phyloP scores from a whole-genome alignment of 2,113 vertebrate species.

The Bubo bubo region DNA sequence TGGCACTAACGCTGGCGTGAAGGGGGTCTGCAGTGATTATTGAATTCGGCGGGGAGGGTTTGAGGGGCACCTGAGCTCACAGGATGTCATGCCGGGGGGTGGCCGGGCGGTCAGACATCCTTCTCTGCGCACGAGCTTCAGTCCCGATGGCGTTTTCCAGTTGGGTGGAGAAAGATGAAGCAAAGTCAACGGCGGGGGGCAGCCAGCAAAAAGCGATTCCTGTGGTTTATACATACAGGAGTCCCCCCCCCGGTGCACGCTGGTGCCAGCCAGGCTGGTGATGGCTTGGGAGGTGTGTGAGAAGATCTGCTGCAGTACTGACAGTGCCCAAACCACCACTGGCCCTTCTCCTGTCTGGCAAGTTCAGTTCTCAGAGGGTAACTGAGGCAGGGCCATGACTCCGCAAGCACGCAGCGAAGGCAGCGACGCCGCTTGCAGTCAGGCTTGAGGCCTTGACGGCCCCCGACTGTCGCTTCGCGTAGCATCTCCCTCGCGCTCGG shows the following conservation, averaged over 20 bases:
- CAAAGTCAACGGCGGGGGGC: background rate
- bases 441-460: background rate
- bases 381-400: background rate
- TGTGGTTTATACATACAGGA: background rate
- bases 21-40: accelerated
- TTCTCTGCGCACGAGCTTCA: accelerated
- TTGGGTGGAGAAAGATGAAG: accelerated
- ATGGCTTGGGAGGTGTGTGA: background rate
- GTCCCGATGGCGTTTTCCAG: background rate
- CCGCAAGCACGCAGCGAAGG: background rate
- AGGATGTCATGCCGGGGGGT: background rate
- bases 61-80: background rate
- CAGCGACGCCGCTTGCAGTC: background rate
- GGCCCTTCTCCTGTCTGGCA: background rate
- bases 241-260: background rate
- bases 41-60: background rate
- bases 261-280: background rate
- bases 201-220: background rate
- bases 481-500: accelerated
- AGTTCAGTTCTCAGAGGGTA: background rate
- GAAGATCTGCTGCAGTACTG: background rate
- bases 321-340: background rate
- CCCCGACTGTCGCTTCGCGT: background rate
- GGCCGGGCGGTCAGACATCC: background rate
- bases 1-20: background rate